Conservation (phyloP, 2,888 invertebrate species). For the Drosophila pseudotalamancana region DNA sequence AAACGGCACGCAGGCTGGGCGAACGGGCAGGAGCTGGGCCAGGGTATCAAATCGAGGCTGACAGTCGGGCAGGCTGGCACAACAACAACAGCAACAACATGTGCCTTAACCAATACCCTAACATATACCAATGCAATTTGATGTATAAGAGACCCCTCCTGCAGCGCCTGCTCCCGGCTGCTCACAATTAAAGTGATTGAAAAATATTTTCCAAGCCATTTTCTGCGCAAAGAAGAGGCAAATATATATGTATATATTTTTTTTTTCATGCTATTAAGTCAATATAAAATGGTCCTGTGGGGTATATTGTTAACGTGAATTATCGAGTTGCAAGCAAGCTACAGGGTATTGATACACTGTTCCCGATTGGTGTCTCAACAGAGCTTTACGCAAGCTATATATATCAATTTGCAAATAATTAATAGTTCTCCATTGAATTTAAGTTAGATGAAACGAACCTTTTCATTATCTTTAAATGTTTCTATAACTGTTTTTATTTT, state of each 20-base stretch:
- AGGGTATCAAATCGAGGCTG: conserved; percentile 15
- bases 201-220: conserved; percentile 81
- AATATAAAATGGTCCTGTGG: not conserved
- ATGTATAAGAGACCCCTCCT: conserved; percentile 39
- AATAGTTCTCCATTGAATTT: no score
- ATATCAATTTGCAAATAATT: no score
- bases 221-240: conserved; percentile 66
- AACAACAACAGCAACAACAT: conserved; percentile 43
- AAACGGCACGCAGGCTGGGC: not conserved
- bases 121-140: conserved; percentile 66
- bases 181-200: conserved; percentile 80
- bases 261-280: conserved; percentile 29
- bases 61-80: conserved; percentile 5
- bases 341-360: no score
- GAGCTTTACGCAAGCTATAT: not conserved
- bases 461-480: no score
- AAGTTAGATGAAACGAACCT: no score
- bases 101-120: conserved; percentile 61
- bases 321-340: no score
- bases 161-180: conserved; percentile 16
- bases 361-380: no score
- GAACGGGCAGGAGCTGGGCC: not conserved
- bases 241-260: conserved; percentile 33
- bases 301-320: conserved; percentile 26
- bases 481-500: no score